Base-by-base conservation (phyloP, 1,140 invertebrate genomes). In the Pararge aegeria region DNA sequence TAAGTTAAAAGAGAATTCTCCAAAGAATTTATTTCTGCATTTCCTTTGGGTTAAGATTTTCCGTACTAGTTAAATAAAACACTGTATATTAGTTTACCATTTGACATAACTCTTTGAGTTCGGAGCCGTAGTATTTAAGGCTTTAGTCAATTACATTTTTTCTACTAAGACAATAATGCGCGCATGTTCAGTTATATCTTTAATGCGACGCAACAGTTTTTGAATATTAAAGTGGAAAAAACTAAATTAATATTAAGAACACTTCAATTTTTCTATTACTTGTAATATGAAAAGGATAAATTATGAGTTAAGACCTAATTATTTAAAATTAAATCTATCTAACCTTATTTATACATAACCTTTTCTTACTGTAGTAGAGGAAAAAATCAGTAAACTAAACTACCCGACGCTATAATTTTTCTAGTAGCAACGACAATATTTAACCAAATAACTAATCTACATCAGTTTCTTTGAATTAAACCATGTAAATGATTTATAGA, bases 141-240 rank as follows among this genome's bases (percentile, higher is more conserved):
- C 44, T 42, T 52, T 48, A 19, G 61, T 69, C 63, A 69, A 69
- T 69, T 69, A 66, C 50, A 63, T 30, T 15, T 27, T 69, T 66
- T 63, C 42, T 57, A 38, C 27, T 24, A 16, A 58, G 63, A 67
- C 70, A 72, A 72, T 69, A 72, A 68, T 49, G 49, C 48, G 40
- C 19, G 29, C 53, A 51, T 52, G 38, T 58, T 30, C 24, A 48
- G 9, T 37, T 30, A 7, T 29, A 30, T 30, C 21, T 16, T 3
- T 30, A 16, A 46, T 46, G 27, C 27, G 40, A 34, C 30, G 19
- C 40, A 10, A 40, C 42, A 6, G 21, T 20, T 46, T 46, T 21
- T 46, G 13, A 27, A 12, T 46, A 16, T 1, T 5, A 46, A 20
- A 27, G 27, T 27, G 0, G 10, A 27, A 27, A 34, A 12, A 34